Conservation (phyloP, 2,797 vertebrate genomes). For the Philypnodon macrostomus region DNA sequence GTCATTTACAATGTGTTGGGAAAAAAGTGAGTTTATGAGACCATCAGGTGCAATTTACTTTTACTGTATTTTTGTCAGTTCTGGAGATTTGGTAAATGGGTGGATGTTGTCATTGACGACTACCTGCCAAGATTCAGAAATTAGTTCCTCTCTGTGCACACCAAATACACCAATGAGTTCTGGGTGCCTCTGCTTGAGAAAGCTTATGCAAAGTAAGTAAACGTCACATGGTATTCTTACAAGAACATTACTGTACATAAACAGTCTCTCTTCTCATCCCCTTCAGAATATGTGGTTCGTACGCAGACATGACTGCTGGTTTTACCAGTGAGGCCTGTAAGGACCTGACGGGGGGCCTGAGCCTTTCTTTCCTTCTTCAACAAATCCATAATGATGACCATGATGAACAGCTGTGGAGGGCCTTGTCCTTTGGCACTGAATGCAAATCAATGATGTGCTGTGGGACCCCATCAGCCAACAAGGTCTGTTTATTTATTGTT, state of each 20-base stretch:
- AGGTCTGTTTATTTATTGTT: background rate
- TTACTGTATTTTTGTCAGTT: constrained; percentile 58
- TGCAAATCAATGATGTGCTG: constrained; percentile 58
- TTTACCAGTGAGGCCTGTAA: constrained; percentile 52
- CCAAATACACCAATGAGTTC: constrained; percentile 56
- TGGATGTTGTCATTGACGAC: constrained; percentile 77
- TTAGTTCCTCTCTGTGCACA: constrained; percentile 67
- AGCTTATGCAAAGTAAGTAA: constrained; percentile 69
- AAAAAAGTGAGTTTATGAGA: too few relatives aligned
- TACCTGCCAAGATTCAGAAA: constrained; percentile 52
- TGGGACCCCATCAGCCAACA: constrained; percentile 10
- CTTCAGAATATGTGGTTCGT: constrained; percentile 52
- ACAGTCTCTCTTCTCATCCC: background rate
- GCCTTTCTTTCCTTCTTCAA: constrained; percentile 22
- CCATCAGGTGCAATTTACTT: background rate
- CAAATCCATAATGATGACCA: background rate
- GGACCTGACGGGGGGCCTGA: constrained; percentile 50
- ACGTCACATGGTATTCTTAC: too few relatives aligned
- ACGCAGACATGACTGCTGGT: constrained; percentile 42
- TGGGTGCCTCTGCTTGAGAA: constrained; percentile 79
- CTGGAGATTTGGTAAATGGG: constrained; percentile 75
- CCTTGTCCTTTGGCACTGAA: constrained; percentile 22
- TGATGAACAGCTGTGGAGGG: constrained; percentile 29
- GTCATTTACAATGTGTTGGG: too few relatives aligned
- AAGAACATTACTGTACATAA: too few relatives aligned